Evolutionary conservation across 2,113 vertebrate genomes (phyloP).

Genomic region (Triplophysa rosa): DNA sequence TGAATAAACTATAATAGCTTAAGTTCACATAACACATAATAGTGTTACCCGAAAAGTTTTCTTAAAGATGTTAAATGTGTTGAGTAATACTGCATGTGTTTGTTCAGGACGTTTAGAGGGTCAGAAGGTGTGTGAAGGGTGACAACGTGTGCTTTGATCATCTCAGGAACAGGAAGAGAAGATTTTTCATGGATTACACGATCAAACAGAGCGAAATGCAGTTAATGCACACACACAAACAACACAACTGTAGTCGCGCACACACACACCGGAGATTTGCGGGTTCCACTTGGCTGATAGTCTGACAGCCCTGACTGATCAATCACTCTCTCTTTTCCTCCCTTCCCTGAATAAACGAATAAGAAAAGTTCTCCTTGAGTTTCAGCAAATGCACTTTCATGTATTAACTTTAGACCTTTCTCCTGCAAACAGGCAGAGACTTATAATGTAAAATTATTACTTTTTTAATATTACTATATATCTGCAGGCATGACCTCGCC

Average conservation of each 20-base stretch:
- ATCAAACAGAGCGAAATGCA: constrained; percentile 46
- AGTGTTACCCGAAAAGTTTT: not conserved
- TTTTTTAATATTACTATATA: not conserved
- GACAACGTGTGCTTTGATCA: constrained; percentile 75
- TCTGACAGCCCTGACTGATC: constrained; percentile 78
- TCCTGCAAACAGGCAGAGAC: not conserved
- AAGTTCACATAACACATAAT: not conserved
- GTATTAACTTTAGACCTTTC: constrained; percentile 33
- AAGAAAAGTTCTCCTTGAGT: constrained; percentile 18
- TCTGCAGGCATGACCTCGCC: not conserved
- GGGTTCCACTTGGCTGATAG: constrained; percentile 79
- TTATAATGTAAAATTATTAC: not conserved
- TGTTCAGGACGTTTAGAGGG: constrained; percentile 28
- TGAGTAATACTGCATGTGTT: constrained; percentile 29
- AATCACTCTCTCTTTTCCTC: constrained; percentile 70
- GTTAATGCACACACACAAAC: constrained; percentile 34
- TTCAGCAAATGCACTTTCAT: constrained; percentile 47
- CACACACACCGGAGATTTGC: constrained; percentile 67
- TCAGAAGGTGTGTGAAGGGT: constrained; percentile 41
- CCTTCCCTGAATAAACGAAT: constrained; percentile 53
- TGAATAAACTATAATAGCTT: not conserved
- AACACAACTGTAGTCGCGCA: constrained; percentile 14
- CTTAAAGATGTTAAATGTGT: constrained; percentile 32
- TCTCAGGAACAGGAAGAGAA: constrained; percentile 75
- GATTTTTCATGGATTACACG: constrained; percentile 74